phyloP scores from a whole-genome alignment of 2,888 invertebrate genomes.

The Dromius quadrimaculatus region DNA sequence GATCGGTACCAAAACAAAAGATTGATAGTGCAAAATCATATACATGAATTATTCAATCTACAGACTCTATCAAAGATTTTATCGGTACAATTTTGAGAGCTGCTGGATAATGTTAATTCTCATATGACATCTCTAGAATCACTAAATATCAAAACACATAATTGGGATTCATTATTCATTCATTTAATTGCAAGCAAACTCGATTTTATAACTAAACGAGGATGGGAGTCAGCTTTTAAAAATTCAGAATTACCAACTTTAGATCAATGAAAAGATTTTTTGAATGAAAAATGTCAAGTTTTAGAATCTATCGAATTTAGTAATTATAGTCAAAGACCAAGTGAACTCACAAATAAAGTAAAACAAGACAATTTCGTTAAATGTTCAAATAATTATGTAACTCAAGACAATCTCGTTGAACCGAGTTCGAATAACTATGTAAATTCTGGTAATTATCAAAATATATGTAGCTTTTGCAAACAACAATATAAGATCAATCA shows the following conservation, averaged over 20 bases:
- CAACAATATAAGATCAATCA: constrained; percentile 10
- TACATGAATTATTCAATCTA: constrained; percentile 10
- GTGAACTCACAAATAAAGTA: neutral
- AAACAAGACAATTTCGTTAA: neutral
- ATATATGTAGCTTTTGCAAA: neutral
- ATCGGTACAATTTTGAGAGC: neutral
- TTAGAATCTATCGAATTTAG: constrained; percentile 35
- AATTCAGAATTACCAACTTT: constrained; percentile 17
- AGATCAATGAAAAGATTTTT: constrained; percentile 38
- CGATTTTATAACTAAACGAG: constrained; percentile 44
- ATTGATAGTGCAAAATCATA: constrained; percentile 5
- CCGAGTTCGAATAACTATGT: no score
- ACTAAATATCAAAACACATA: neutral
- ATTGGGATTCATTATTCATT: neutral
- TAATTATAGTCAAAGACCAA: neutral
- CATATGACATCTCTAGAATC: constrained; percentile 6
- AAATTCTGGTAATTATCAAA: no score
- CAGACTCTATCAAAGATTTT: neutral
- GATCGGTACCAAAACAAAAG: constrained; percentile 1
- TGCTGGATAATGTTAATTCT: neutral
- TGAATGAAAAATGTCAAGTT: constrained; percentile 26
- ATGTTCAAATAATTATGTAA: no score
- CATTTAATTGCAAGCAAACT: constrained; percentile 7
- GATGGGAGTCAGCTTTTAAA: constrained; percentile 33
- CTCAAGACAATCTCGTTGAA: no score